A percentile compares a stretch with the other conserved stretches of the same genome.
phyloP scores from a whole-genome alignment of 2,797 vertebrate species.

The Zalophus californianus region DNA sequence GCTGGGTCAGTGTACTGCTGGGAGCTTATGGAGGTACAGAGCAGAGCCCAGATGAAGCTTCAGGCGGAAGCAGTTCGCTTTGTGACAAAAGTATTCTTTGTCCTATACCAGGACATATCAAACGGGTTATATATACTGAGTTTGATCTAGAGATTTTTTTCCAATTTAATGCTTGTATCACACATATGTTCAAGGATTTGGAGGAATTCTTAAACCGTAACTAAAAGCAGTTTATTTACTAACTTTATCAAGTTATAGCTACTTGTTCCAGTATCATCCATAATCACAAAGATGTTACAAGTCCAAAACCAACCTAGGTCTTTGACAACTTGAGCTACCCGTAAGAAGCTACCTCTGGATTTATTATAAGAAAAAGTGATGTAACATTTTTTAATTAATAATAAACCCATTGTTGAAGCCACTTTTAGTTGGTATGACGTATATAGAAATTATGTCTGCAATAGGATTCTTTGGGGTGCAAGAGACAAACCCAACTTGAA shows the following conservation, averaged over 20 bases:
- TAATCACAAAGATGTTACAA: not conserved
- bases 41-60: not conserved
- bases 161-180: not conserved
- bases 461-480: not conserved
- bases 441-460: not conserved
- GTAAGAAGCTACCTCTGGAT: not conserved
- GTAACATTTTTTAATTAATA: not conserved
- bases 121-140: not conserved
- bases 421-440: not conserved
- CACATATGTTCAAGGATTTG: not conserved
- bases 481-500: not conserved
- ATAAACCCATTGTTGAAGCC: not conserved
- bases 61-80: not conserved
- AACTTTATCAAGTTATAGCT: not conserved
- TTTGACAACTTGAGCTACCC: not conserved
- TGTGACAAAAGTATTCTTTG: not conserved
- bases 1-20: not conserved
- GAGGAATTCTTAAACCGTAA: not conserved
- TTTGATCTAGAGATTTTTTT: not conserved
- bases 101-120: not conserved
- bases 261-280: not conserved
- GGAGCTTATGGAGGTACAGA: not conserved
- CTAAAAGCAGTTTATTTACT: not conserved
- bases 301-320: not conserved
- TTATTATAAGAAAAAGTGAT: not conserved